A percentile compares a stretch with the other conserved stretches of the same genome.
phyloP scores from a whole-genome alignment of 2,888 invertebrate genomes.

The Hyposoter didymator region DNA sequence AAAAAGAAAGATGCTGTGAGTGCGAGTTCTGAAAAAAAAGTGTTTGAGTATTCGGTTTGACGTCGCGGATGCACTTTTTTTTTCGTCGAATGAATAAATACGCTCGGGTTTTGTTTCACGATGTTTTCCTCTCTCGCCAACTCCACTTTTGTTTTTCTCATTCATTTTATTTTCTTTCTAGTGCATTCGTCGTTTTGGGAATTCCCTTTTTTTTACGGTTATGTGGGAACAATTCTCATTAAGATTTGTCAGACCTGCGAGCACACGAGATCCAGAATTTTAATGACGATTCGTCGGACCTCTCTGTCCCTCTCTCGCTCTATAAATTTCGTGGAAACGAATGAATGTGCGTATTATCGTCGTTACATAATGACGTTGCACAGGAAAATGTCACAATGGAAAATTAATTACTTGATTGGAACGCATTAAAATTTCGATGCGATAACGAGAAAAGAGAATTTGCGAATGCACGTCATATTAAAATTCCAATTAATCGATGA shows the following conservation, averaged over 20 bases:
- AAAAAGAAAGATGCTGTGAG: conserved; percentile 17
- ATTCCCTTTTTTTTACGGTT: neutral
- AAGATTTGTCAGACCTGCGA: conserved; percentile 15
- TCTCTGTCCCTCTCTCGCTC: neutral
- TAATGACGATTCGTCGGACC: conserved; percentile 63
- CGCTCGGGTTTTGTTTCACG: conserved; percentile 11
- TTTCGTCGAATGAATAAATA: neutral
- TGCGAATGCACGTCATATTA: neutral
- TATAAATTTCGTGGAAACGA: conserved; percentile 31
- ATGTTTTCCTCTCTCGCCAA: neutral
- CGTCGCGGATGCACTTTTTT: neutral
- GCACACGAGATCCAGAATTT: conserved; percentile 49
- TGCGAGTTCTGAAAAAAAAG: neutral
- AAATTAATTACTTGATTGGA: conserved; percentile 16
- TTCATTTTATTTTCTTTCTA: neutral
- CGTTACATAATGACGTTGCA: conserved; percentile 16
- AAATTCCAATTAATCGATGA: neutral
- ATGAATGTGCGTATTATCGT: conserved; percentile 43
- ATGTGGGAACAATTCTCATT: conserved; percentile 26
- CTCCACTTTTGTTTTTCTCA: neutral
- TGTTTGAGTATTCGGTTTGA: neutral
- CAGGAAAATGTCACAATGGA: neutral
- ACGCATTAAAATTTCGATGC: conserved; percentile 9
- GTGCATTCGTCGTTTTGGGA: conserved; percentile 2
- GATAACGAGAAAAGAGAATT: neutral